Conservation (phyloP, 2,797 vertebrate species). For the Rhinoraja longicauda region DNA sequence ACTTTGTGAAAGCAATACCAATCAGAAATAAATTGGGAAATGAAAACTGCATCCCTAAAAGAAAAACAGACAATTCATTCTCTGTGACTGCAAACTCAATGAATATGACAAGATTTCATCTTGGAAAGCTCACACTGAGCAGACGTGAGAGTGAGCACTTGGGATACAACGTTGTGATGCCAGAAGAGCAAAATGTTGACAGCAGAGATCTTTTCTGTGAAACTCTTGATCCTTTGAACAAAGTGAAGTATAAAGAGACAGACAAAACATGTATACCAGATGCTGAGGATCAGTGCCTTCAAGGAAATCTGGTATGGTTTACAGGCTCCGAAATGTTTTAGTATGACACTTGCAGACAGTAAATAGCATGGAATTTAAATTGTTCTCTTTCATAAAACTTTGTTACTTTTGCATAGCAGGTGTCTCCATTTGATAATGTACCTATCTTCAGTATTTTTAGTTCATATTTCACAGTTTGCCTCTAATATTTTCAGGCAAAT, state of each 20-base stretch:
- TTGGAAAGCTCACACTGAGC: background rate
- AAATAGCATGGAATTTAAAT: background rate
- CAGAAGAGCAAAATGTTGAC: conserved; percentile 11
- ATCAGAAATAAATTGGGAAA: background rate
- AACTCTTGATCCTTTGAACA: background rate
- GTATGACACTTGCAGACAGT: background rate
- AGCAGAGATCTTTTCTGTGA: background rate
- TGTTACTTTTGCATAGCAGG: background rate
- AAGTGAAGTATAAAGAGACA: background rate
- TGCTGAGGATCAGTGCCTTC: background rate
- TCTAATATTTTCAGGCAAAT: background rate
- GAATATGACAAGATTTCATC: background rate
- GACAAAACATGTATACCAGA: background rate
- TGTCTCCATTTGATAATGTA: background rate
- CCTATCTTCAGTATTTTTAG: background rate
- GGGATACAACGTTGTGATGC: background rate
- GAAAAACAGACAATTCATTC: background rate
- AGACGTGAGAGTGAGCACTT: background rate
- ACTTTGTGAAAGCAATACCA: background rate
- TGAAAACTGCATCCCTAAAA: background rate
- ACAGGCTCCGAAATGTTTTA: background rate
- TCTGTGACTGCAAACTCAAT: background rate
- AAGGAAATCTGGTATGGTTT: background rate
- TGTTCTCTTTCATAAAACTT: no score
- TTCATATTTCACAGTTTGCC: background rate